These are phyloP conservation scores for Rattus rattus DNA, from an alignment of 2,113 vertebrate genomes.

Conservation along the genomic window DNA sequence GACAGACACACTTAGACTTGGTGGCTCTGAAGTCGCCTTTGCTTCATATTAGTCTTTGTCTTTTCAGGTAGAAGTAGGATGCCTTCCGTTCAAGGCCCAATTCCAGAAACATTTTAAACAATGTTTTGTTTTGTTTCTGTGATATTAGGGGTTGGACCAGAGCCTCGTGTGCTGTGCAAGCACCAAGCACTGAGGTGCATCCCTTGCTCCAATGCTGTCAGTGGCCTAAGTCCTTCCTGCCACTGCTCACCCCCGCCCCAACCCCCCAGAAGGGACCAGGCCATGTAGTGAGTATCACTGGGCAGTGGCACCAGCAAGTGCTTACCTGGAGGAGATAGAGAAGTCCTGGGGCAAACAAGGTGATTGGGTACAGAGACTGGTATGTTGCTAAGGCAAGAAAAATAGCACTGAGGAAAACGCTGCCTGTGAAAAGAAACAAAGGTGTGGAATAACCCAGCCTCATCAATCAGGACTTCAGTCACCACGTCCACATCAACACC, in stretches of 20 bases:
- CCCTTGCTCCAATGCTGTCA: neutral
- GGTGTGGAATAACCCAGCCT: conserved; percentile 39
- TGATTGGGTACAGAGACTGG: conserved; percentile 96
- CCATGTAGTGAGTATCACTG: conserved; percentile 36
- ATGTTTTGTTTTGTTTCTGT: neutral
- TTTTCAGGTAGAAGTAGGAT: conserved; percentile 50
- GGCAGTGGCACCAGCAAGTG: conserved; percentile 54
- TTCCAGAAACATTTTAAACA: neutral
- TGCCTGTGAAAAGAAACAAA: conserved; percentile 88
- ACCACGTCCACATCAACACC: neutral
- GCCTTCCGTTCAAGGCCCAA: neutral
- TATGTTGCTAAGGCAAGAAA: conserved; percentile 97
- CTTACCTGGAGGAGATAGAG: conserved; percentile 94
- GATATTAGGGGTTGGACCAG: neutral
- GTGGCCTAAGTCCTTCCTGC: neutral
- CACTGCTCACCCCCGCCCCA: neutral
- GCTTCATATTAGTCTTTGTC: conserved; percentile 42
- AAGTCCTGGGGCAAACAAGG: conserved; percentile 93
- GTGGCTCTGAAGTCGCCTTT: neutral
- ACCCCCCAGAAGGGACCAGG: neutral
- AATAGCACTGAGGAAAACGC: conserved; percentile 94
- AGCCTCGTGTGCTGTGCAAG: neutral
- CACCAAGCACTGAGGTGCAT: neutral
- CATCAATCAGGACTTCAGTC: neutral
- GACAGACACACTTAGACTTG: conserved; percentile 36